Conservation (phyloP, 1,140 invertebrate genomes). For the Diploscapter pachys region DNA sequence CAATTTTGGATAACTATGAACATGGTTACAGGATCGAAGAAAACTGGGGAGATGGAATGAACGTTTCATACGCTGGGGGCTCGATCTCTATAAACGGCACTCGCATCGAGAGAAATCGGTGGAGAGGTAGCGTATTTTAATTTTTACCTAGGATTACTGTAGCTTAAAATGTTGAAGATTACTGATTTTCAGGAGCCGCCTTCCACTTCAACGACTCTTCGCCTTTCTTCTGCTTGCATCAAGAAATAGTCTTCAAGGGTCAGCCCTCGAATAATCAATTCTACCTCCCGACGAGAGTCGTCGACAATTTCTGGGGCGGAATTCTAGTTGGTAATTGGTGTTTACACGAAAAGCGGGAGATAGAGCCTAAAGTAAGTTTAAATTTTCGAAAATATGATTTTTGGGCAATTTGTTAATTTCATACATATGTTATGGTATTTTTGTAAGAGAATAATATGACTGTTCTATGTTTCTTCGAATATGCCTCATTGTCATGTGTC, state of each 20-base stretch:
- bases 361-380: slow-evolving; percentile 73
- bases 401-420: too few relatives aligned
- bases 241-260: slow-evolving; percentile 58
- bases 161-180: slow-evolving; percentile 17
- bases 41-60: slow-evolving; percentile 70
- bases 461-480: too few relatives aligned
- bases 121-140: slow-evolving; percentile 43
- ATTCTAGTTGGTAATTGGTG: slow-evolving; percentile 71
- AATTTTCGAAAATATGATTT: slow-evolving; percentile 62
- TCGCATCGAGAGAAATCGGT: slow-evolving; percentile 47
- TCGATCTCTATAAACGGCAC: slow-evolving; percentile 58
- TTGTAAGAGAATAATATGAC: too few relatives aligned
- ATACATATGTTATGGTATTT: too few relatives aligned
- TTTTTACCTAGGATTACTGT: slow-evolving; percentile 37
- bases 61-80: slow-evolving; percentile 59
- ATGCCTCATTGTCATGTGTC: slow-evolving; percentile 66
- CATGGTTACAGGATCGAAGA: slow-evolving; percentile 67
- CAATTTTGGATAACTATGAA: too few relatives aligned
- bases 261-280: slow-evolving; percentile 56
- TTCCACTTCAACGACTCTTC: slow-evolving; percentile 51
- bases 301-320: slow-evolving; percentile 65
- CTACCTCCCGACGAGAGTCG: slow-evolving; percentile 50
- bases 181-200: slow-evolving; percentile 44
- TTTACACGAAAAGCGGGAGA: slow-evolving; percentile 79
- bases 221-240: slow-evolving; percentile 49